Conservation (phyloP, 2,888 invertebrate species). For the Synanthedon formicaeformis region DNA sequence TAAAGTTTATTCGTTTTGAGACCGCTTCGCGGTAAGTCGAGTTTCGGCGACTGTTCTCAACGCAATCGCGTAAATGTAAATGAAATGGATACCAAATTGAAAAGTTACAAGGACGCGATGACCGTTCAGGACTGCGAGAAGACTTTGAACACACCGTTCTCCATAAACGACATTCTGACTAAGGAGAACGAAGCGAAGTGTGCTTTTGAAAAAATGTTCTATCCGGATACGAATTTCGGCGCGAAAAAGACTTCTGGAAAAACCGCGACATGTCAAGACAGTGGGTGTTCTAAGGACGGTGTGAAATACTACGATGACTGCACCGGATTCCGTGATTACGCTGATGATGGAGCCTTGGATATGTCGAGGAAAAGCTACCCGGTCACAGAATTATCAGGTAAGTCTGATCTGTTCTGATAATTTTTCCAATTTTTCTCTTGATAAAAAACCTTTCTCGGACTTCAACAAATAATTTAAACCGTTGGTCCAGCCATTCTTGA, state of each 20-base stretch:
- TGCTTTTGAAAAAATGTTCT: constrained; percentile 53
- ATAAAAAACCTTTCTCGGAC: no score
- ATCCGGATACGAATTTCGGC: constrained; percentile 37
- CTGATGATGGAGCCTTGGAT: constrained; percentile 57
- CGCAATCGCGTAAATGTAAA: constrained; percentile 30
- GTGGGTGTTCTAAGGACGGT: constrained; percentile 37
- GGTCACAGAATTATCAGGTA: constrained; percentile 61
- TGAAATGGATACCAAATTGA: constrained; percentile 59
- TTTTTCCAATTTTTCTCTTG: no score
- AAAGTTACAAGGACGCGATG: constrained; percentile 42
- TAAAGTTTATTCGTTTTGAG: constrained; percentile 68
- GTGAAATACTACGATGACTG: constrained; percentile 57
- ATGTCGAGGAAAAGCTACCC: constrained; percentile 64
- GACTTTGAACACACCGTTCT: constrained; percentile 74
- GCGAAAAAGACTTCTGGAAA: constrained; percentile 49
- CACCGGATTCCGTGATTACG: constrained; percentile 43
- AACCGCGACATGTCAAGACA: constrained; percentile 27
- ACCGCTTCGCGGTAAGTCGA: constrained; percentile 63
- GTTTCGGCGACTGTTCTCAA: constrained; percentile 16
- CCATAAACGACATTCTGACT: constrained; percentile 80
- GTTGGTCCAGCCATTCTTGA: no score
- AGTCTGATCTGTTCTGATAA: no score
- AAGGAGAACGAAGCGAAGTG: constrained; percentile 60
- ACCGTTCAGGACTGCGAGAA: constrained; percentile 55
- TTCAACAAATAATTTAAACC: no score